phyloP scores from a whole-genome alignment of 2,888 invertebrate genomes.

The Azorinus chamasolen region DNA sequence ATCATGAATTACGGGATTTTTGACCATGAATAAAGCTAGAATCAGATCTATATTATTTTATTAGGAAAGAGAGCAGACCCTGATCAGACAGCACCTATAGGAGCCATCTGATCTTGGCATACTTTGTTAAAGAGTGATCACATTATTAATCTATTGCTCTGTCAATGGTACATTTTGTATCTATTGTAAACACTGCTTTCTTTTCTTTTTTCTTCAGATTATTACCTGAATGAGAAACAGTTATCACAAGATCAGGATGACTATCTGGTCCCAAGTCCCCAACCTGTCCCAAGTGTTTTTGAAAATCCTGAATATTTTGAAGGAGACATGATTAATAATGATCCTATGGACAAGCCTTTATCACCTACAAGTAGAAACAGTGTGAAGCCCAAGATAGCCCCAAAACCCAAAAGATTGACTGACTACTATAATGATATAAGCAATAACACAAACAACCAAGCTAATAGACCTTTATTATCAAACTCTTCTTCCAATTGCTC shows the following conservation, averaged over 20 bases:
- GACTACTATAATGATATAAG: constrained; percentile 68
- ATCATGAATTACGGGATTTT: too few species aligned
- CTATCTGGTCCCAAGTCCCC: constrained; percentile 44
- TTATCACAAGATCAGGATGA: constrained; percentile 30
- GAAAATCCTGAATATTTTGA: constrained; percentile 75
- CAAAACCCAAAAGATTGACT: constrained; percentile 58
- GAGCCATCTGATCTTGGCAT: too few species aligned
- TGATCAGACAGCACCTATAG: too few species aligned
- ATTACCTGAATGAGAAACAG: constrained; percentile 62
- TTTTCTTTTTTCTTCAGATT: constrained; percentile 41
- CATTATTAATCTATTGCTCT: too few species aligned
- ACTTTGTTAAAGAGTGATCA: too few species aligned
- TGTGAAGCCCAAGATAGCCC: constrained; percentile 61
- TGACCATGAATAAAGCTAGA: too few species aligned
- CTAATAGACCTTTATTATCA: constrained; percentile 57
- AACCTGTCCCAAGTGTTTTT: constrained; percentile 40
- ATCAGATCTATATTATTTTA: too few species aligned
- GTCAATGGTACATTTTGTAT: too few species aligned
- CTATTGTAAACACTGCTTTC: constrained; percentile 1
- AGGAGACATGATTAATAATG: constrained; percentile 19
- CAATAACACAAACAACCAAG: constrained; percentile 26
- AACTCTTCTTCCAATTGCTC: constrained; percentile 50
- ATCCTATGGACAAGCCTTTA: not conserved
- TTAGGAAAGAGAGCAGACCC: too few species aligned
- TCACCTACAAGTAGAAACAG: constrained; percentile 23